Base-by-base conservation (phyloP, 2,888 invertebrate genomes). In the Lepidochitona cinerea region DNA sequence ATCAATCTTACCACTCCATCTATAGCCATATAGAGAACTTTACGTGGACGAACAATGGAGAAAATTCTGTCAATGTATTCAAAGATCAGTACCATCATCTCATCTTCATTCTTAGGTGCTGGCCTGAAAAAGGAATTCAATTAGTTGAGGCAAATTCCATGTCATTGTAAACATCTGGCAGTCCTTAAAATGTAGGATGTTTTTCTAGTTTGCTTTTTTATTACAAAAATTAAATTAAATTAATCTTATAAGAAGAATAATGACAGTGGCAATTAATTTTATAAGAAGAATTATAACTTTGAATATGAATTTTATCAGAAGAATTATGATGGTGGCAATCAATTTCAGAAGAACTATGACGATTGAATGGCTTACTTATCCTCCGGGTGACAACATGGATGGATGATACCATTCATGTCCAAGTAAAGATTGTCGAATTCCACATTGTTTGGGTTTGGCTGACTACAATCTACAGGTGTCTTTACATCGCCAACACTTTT, bases 391-490 rank as follows among this genome's bases (percentile, higher is more conserved):
- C 98, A 99, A 90, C 99, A 99, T 0, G 99, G 99, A 92, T 99
- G 99, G 85, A 99, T 99, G 82, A 99, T 99, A 0, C 99, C 99
- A 90, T 99, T 99, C 99, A 99, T 99, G 89, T 99, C 99, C 88
- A 99, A 92, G 90, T 99, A 99, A 7, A 99, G 92, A 91, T 99
- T 99, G 91, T 99, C 99, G 92, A 99, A 99, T 92, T 91, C 91
- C 4, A 87, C 75, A 71, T 90, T 96, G 93, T 99, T 99, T 7
- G 98, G 98, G 93, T 99, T 99, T 0, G 97, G 95, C 83, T 95
- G 75, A 71, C 87, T 88, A 29, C 83, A 82, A 74, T 89, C 89
- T 6, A 88, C 85, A 14, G 90, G 89, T 12, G 96, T 93, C 67
- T 93, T 92, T 36, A 93, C 93, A 53, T 96, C 97, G 90, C 96